Evolutionary conservation across 2,888 invertebrate genomes (phyloP).

Genomic region (Teleiodes luculella): DNA sequence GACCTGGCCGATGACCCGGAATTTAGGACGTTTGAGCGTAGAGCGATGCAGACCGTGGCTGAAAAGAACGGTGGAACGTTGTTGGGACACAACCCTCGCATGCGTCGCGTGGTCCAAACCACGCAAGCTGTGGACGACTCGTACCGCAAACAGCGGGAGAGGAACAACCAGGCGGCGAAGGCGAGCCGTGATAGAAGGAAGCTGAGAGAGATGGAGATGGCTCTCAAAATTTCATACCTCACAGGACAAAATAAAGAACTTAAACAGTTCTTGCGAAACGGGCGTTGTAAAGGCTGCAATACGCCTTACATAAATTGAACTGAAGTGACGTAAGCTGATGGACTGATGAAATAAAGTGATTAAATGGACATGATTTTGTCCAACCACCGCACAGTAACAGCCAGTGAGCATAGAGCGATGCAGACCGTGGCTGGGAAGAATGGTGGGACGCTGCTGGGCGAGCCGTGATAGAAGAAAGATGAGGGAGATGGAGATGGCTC

Average conservation of each 20-base stretch:
- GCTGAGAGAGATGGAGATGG: conserved; percentile 94
- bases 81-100: conserved; percentile 81
- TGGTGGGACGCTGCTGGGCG: conserved; percentile 76
- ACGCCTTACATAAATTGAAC: too few species aligned
- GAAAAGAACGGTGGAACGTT: conserved; percentile 76
- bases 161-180: conserved; percentile 97
- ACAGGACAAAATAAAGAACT: conserved; percentile 46
- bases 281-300: too few species aligned
- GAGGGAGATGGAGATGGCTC: conserved; percentile 95
- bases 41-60: conserved; percentile 82
- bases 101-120: conserved; percentile 75
- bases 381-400: too few species aligned
- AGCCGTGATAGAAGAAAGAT: conserved; percentile 93
- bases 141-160: conserved; percentile 91
- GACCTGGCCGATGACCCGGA: conserved; percentile 69
- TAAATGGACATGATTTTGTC: too few species aligned
- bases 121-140: conserved; percentile 81
- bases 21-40: conserved; percentile 83
- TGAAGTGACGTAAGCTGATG: too few species aligned
- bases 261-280: too few species aligned
- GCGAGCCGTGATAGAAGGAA: conserved; percentile 93
- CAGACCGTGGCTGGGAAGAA: conserved; percentile 81
- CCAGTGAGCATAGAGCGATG: conserved; percentile 81
- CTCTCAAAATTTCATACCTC: conserved; percentile 90
- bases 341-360: too few species aligned